These are phyloP conservation scores for Leptinotarsa defecta DNA, from an alignment of 1,140 invertebrate species.

Conservation along the genomic window DNA sequence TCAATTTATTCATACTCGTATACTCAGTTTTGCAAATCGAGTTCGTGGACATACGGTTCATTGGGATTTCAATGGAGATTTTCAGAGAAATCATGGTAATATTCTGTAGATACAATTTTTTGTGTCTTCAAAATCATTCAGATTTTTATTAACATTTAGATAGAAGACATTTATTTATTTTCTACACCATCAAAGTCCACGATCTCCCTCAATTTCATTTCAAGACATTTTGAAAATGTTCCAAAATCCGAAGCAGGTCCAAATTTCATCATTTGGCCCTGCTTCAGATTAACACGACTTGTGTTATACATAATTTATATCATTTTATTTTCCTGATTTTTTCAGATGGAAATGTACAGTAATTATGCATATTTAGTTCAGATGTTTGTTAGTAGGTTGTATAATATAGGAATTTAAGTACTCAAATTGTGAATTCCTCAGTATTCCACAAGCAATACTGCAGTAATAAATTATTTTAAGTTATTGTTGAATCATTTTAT, in stretches of 20 bases:
- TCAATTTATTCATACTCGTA: too few relatives aligned
- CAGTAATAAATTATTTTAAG: conserved; percentile 40
- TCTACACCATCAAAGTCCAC: not conserved
- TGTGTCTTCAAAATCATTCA: too few relatives aligned
- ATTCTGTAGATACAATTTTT: too few relatives aligned
- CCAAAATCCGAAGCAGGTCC: not conserved
- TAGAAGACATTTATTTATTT: too few relatives aligned
- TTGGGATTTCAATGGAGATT: too few relatives aligned
- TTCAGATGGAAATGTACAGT: conserved; percentile 38
- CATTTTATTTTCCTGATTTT: conserved; percentile 41
- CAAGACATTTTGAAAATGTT: not conserved
- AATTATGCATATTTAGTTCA: conserved; percentile 24
- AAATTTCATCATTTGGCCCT: not conserved
- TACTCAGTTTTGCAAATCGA: too few relatives aligned
- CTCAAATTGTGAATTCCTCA: conserved; percentile 33
- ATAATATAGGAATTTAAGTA: conserved; percentile 28
- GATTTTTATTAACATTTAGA: too few relatives aligned
- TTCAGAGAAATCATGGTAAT: too few relatives aligned
- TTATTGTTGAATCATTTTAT: conserved; percentile 28
- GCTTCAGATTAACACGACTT: not conserved
- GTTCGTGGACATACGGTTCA: too few relatives aligned
- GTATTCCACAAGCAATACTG: conserved; percentile 40
- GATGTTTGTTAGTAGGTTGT: conserved; percentile 22
- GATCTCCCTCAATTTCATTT: not conserved
- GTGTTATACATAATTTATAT: not conserved